Base-by-base conservation (phyloP, 1,140 invertebrate species). In the Drosophila setifemur region DNA sequence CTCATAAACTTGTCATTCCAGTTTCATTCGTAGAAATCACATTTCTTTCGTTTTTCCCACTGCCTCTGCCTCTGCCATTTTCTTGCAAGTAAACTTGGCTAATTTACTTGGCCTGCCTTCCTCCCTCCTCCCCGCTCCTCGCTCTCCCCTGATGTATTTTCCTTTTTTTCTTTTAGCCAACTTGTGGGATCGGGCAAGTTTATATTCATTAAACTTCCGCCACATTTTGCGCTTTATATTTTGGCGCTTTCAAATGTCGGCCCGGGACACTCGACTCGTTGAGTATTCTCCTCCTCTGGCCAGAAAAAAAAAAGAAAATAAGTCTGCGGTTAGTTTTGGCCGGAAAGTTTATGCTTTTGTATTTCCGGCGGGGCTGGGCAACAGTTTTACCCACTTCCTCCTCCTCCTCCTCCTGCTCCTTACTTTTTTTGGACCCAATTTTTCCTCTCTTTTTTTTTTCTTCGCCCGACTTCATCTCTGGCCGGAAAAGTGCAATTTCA, bases 291-390 rank as follows among this genome's bases (percentile, higher is more conserved):
- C 31, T n/a, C n/a, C n/a, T n/a, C 9, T 7, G 33, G 43, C 18
- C 43, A 9, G 11, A 37, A 48, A 39, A 64, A n/a, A n/a, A n/a
- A n/a, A n/a, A n/a, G n/a, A n/a, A n/a, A n/a, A n/a, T n/a, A n/a
- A n/a, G 42, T 44, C 33, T 72, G 77, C 35, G 55, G 70, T 60
- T 72, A 60, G 73, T 82, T 67, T 70, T 83, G 79, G 66, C 79
- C 81, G 79, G 81, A 85, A 85, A 86, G 81, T 85, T 86, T 79
- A 86, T 85, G 79, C 79, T 86, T 79, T 85, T 85, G 79, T 85
- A 85, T 85, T 72, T 85, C 79, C 81, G 79, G 18, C 64, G 44
- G 67, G 57, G 52, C 68, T 77, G 71, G 78, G 60, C 67, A 48
- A 55, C 45, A 66, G 58, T 50, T 73, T 73, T 66, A 49, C 52